A percentile compares a stretch with the other conserved stretches of the same genome.
phyloP scores from a whole-genome alignment of 2,888 invertebrate species.

The Drosophila differens region DNA sequence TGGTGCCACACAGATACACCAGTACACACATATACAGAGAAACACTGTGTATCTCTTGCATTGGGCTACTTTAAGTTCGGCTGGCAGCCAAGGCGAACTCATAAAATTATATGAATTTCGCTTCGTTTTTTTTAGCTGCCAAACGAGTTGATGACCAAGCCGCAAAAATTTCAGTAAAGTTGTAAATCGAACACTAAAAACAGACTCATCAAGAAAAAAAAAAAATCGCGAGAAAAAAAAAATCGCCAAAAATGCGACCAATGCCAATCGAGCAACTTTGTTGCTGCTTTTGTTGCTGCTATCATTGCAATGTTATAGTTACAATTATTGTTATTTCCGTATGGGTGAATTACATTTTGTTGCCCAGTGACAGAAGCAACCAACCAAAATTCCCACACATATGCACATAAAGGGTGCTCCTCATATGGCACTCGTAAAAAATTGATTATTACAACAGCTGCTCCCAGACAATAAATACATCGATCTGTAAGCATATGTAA shows the following conservation, averaged over 20 bases:
- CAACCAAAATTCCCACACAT: constrained; percentile 35
- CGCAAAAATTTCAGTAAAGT: constrained; percentile 66
- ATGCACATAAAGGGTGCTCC: constrained; percentile 44
- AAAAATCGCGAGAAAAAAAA: constrained; percentile 22
- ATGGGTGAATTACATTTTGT: constrained; percentile 66
- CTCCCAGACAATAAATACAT: background rate
- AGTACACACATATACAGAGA: constrained; percentile 3
- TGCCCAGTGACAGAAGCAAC: constrained; percentile 41
- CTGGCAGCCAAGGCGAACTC: constrained; percentile 40
- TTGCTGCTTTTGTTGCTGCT: constrained; percentile 28
- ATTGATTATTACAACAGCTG: constrained; percentile 41
- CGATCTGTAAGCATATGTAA: background rate
- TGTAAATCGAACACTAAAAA: constrained; percentile 66
- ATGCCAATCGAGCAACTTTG: constrained; percentile 59
- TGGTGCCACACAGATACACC: constrained; percentile 37
- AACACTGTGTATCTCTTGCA: constrained; percentile 17
- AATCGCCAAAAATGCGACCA: constrained; percentile 50
- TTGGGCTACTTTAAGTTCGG: constrained; percentile 57
- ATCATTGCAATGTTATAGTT: constrained; percentile 68
- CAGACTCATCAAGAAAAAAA: constrained; percentile 15
- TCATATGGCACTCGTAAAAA: constrained; percentile 19
- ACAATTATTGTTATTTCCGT: constrained; percentile 75
- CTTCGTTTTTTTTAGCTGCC: constrained; percentile 29
- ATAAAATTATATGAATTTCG: constrained; percentile 58
- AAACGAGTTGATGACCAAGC: constrained; percentile 75